A percentile compares a stretch with the other conserved stretches of the same genome.
phyloP scores from a whole-genome alignment of 2,797 vertebrate species.

The Leptoclinus maculatus region DNA sequence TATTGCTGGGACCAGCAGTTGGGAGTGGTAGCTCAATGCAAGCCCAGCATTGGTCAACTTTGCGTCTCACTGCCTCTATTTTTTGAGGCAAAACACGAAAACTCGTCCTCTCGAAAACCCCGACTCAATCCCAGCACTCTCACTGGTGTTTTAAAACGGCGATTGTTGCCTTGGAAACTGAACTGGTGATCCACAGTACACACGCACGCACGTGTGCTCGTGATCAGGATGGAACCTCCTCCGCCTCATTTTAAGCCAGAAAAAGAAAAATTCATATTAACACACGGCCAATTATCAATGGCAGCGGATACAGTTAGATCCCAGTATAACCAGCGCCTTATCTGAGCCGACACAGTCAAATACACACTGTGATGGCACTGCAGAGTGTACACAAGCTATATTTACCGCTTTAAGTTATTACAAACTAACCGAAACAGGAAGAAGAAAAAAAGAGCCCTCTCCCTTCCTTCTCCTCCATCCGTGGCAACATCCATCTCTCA shows the following conservation, averaged over 20 bases:
- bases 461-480: slow-evolving; percentile 13
- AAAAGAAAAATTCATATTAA: no score
- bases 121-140: no score
- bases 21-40: slow-evolving; percentile 2
- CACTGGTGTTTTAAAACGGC: no score
- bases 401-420: background rate
- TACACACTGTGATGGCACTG: background rate
- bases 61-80: slow-evolving; percentile 13
- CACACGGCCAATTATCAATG: no score
- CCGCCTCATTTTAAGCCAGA: no score
- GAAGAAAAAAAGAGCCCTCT: no score
- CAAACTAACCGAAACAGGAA: no score
- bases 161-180: no score
- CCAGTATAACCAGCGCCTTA: background rate
- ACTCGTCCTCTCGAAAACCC: background rate
- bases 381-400: background rate
- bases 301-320: background rate
- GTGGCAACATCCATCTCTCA: slow-evolving; percentile 61
- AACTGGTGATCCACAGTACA: no score
- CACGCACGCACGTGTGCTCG: no score
- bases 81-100: background rate
- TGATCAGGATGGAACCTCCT: no score
- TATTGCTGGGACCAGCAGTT: slow-evolving; percentile 1
- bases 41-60: background rate
- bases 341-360: background rate